These are phyloP conservation scores for Atlantisia rogersi DNA, from an alignment of 2,113 vertebrate species.

Conservation along the genomic window DNA sequence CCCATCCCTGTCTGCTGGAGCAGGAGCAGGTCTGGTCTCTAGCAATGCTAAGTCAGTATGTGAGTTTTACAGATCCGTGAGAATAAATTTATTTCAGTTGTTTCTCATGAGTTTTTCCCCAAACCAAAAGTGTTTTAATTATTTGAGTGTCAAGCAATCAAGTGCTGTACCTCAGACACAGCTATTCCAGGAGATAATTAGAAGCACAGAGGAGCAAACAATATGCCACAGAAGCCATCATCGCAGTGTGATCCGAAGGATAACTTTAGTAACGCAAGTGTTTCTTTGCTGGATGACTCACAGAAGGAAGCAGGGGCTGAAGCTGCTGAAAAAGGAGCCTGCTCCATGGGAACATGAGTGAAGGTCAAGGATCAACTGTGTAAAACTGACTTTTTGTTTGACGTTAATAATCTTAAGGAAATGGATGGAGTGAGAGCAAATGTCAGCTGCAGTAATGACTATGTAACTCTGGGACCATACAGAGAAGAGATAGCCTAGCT, in stretches of 20 bases:
- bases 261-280: constrained; percentile 47
- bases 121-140: background rate
- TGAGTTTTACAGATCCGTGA: background rate
- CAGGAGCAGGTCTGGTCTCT: background rate
- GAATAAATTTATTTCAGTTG: background rate
- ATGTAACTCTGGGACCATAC: background rate
- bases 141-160: constrained; percentile 1
- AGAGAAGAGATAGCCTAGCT: background rate
- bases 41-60: background rate
- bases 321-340: constrained; percentile 7
- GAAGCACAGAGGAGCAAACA: constrained; percentile 42
- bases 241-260: background rate
- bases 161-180: background rate
- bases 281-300: constrained; percentile 63
- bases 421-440: constrained; percentile 58
- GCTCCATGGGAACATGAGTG: constrained; percentile 17
- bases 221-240: background rate
- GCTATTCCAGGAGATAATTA: constrained; percentile 44
- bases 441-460: constrained; percentile 51
- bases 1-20: background rate
- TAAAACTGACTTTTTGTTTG: constrained; percentile 54
- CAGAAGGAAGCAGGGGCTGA: constrained; percentile 9
- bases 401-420: constrained; percentile 59
- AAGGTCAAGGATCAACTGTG: constrained; percentile 56
- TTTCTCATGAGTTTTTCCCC: background rate